These are phyloP conservation scores for Allolobophora icterica DNA, from an alignment of 2,888 invertebrate species.

Conservation along the genomic window DNA sequence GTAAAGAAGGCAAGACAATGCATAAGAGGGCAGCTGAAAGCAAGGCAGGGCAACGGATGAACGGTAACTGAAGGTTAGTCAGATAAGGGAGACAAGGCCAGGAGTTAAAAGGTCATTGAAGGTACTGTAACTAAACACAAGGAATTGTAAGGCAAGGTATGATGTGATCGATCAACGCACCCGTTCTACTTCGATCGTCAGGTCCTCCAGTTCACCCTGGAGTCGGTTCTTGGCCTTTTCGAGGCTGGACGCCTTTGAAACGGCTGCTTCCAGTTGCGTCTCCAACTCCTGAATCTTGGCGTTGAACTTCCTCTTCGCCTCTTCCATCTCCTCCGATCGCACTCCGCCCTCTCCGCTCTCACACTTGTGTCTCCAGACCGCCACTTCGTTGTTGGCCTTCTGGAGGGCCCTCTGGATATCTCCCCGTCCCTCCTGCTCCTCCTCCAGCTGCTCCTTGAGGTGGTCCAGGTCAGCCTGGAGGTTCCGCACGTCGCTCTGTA, in stretches of 20 bases:
- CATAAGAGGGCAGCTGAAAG: too few species aligned
- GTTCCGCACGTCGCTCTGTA: conserved; percentile 87
- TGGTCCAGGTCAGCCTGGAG: conserved; percentile 98
- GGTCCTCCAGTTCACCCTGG: conserved; percentile 95
- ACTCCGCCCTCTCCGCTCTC: conserved; percentile 81
- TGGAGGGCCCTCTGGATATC: conserved; percentile 98
- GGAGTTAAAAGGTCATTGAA: too few species aligned
- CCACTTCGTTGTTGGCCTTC: conserved; percentile 96
- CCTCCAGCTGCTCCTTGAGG: conserved; percentile 97
- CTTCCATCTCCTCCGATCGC: conserved; percentile 67
- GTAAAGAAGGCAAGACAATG: too few species aligned
- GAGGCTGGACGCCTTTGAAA: conserved; percentile 93
- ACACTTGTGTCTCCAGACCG: conserved; percentile 97
- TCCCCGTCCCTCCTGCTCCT: conserved; percentile 97
- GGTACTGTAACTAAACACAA: background rate
- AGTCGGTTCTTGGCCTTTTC: conserved; percentile 98
- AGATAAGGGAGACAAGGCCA: too few species aligned
- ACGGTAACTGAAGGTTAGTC: background rate
- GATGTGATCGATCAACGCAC: conserved; percentile 24
- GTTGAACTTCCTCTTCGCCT: conserved; percentile 75
- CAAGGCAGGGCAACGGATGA: background rate
- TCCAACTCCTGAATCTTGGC: conserved; percentile 96
- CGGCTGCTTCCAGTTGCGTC: conserved; percentile 94
- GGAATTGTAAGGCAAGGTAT: background rate
- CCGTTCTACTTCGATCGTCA: conserved; percentile 91